Conservation (phyloP, 2,888 invertebrate genomes). For the Drosophila acutilabella region DNA sequence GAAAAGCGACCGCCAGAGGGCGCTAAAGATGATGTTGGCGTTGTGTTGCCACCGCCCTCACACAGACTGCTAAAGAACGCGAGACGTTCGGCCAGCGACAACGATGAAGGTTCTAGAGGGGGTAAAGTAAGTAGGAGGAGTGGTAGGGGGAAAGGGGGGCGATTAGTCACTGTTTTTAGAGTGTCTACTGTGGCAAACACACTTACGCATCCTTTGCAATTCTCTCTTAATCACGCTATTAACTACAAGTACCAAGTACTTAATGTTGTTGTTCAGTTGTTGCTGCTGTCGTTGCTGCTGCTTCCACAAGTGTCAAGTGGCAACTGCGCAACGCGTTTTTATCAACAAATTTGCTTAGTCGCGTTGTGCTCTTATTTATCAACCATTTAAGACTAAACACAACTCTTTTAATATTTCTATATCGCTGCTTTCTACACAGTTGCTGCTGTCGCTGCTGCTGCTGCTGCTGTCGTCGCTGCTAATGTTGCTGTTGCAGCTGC, state of each 20-base stretch:
- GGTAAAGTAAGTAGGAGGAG: constrained; percentile 17
- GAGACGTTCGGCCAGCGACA: constrained; percentile 83
- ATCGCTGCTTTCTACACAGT: constrained; percentile 26
- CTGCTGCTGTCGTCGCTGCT: constrained; percentile 14
- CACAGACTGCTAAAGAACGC: constrained; percentile 83
- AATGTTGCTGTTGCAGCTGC: constrained; percentile 7
- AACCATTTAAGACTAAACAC: constrained; percentile 42
- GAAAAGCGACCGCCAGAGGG: constrained; percentile 27
- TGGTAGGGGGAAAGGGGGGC: constrained; percentile 2
- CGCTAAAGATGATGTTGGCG: constrained; percentile 15
- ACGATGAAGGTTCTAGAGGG: constrained; percentile 82
- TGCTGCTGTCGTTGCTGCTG: constrained; percentile 2
- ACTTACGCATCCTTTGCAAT: constrained; percentile 75
- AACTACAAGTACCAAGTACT: background rate
- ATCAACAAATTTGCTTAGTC: constrained; percentile 15
- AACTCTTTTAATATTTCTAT: constrained; percentile 19
- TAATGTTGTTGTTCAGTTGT: constrained; percentile 10
- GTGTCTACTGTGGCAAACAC: constrained; percentile 7
- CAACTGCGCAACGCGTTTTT: constrained; percentile 20
- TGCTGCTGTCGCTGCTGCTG: background rate
- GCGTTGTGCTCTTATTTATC: constrained; percentile 41
- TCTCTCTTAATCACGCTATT: constrained; percentile 25
- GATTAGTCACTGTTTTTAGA: constrained; percentile 1
- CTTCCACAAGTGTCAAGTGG: constrained; percentile 13
- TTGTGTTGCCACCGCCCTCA: constrained; percentile 49